Base-by-base conservation (phyloP, 1,140 invertebrate species). In the Daktulosphaira vitifoliae region DNA sequence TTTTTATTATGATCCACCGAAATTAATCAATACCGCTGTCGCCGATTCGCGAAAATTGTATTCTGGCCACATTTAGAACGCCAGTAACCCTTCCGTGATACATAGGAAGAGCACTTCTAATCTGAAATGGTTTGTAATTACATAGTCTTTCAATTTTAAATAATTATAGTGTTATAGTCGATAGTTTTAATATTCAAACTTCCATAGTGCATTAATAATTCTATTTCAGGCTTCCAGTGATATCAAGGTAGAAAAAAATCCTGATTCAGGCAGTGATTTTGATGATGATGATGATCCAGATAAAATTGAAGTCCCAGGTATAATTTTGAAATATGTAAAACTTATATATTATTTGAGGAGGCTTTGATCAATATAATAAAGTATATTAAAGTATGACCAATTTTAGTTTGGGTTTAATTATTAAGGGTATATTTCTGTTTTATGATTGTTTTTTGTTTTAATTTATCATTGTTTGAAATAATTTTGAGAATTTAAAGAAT, bases 201-300 rank as follows among this genome's bases (percentile, higher is more conserved):
- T n/a, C n/a, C n/a, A n/a, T n/a, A n/a, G n/a, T n/a, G n/a, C n/a
- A n/a, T n/a, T n/a, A n/a, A n/a, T n/a, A n/a, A n/a, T n/a, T n/a
- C n/a, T 7, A 0, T 48, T 48, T 46, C 46, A 62, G 56, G 56
- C 56, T 2, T 62, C 56, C 13, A 46, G 46, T 20, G 56, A 62
- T 8, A 46, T 16, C 0, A 62, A n/a, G 6, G 56, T 62, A 59
- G 81, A 83, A 72, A 81, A 84, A 66, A 81, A 82, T 59, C 86
- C 85, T 33, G 86, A 83, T 65, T 87, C 85, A 22, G 73, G 71
- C 20, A 74, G 73, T 67, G 87, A 90, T 73, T 89, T 89, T 74
- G 87, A 89, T 72, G 88, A 90, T 72, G 87, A 90, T 76, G 88
- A 90, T 69, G 89, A 92, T 81, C 89, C 89, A 65, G 89, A 92